A percentile compares a stretch with the other conserved stretches of the same genome.
phyloP scores from a whole-genome alignment of 2,888 invertebrate species.

The Taphrorychus bicolor region DNA sequence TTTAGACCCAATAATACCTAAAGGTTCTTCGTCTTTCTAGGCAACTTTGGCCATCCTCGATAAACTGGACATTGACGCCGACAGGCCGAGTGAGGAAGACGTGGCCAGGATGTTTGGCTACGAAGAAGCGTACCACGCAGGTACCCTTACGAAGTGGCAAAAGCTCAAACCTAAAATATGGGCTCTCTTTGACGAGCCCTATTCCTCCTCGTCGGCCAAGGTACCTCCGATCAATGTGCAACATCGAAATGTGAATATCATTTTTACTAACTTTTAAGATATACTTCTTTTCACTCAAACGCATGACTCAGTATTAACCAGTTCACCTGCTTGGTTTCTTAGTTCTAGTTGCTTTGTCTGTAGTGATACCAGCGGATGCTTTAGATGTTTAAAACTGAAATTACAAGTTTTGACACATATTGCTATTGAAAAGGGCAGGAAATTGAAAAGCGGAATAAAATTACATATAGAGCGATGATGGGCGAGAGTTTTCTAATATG shows the following conservation, averaged over 20 bases:
- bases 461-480: not conserved
- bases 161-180: slow-evolving; percentile 89
- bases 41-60: slow-evolving; percentile 95
- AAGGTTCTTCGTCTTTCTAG: slow-evolving; percentile 58
- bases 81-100: slow-evolving; percentile 91
- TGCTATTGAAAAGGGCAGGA: too few species aligned
- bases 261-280: not conserved
- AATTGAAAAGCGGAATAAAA: too few species aligned
- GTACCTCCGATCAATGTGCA: slow-evolving; percentile 84
- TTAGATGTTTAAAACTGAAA: too few species aligned
- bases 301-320: not conserved
- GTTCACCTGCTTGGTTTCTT: too few species aligned
- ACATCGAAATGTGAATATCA: slow-evolving; percentile 56
- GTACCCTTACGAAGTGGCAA: slow-evolving; percentile 87
- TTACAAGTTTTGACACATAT: too few species aligned
- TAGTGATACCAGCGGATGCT: not conserved
- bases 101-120: slow-evolving; percentile 91
- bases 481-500: not conserved
- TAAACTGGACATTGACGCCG: slow-evolving; percentile 93
- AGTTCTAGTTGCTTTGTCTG: not conserved
- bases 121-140: slow-evolving; percentile 83
- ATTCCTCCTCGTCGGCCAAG: slow-evolving; percentile 91
- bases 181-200: slow-evolving; percentile 96
- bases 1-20: not conserved
- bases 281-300: not conserved